A percentile compares a stretch with the other conserved stretches of the same genome.
Evolutionary conservation across 2,113 vertebrate species (phyloP).

Genomic region (Cebus imitator): DNA sequence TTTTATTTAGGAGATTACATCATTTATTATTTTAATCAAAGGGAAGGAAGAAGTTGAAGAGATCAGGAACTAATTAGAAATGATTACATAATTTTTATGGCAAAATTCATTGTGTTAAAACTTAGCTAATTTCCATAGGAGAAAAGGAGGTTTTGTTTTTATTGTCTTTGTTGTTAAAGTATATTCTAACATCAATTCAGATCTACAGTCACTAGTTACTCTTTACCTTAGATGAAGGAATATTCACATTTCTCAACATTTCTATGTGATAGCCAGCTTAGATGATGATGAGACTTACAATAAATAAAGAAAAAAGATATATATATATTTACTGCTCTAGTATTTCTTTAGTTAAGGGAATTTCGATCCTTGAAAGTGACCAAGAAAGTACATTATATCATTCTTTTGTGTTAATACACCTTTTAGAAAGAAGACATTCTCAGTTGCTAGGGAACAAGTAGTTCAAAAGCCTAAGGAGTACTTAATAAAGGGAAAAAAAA

Average conservation of each 20-base stretch:
- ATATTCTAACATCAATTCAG: neutral
- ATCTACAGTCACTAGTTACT: neutral
- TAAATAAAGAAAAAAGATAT: neutral
- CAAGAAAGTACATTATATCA: neutral
- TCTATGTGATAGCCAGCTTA: neutral
- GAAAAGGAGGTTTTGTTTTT: neutral
- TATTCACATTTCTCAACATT: neutral
- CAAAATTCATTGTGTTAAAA: neutral
- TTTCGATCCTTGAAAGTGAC: neutral
- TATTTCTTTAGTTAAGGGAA: conserved; percentile 4
- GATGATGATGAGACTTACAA: neutral
- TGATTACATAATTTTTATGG: neutral
- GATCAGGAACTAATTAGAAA: neutral
- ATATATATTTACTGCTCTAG: no score
- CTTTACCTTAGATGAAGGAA: neutral
- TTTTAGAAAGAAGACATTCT: conserved; percentile 10
- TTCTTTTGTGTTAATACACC: neutral
- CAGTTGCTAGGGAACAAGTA: neutral
- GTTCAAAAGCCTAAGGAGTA: neutral
- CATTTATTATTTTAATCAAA: neutral
- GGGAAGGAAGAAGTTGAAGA: neutral
- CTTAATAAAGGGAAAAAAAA: neutral
- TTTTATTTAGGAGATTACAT: neutral
- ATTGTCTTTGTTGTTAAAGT: neutral
- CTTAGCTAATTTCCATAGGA: neutral